A percentile compares a stretch with the other conserved stretches of the same genome.
Conservation (phyloP, 64 coral and sea anemone species). For the Exaiptasia diaphana region DNA sequence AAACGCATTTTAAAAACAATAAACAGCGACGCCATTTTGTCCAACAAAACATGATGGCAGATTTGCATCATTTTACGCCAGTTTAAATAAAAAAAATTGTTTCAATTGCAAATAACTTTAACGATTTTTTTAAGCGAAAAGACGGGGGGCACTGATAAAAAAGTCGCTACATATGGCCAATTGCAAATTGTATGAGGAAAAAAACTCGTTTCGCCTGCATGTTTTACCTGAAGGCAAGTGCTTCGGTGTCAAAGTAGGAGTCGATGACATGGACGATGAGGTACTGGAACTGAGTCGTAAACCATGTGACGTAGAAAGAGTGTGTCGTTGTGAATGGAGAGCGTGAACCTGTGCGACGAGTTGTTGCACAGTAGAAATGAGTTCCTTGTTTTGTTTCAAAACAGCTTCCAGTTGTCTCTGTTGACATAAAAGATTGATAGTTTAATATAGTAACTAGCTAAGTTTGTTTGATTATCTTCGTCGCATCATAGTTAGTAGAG, state of each 20-base stretch:
- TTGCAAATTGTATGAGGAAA: too few relatives aligned
- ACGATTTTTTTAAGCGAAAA: too few relatives aligned
- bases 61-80: too few relatives aligned
- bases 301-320: neutral
- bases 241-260: neutral
- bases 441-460: too few relatives aligned
- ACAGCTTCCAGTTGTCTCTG: slow-evolving; percentile 59
- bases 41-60: too few relatives aligned
- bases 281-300: neutral
- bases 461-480: neutral
- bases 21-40: too few relatives aligned
- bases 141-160: too few relatives aligned
- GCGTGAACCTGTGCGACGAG: slow-evolving; percentile 56
- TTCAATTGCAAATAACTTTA: too few relatives aligned
- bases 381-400: slow-evolving; percentile 59
- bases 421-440: neutral
- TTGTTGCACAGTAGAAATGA: slow-evolving; percentile 50
- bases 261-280: neutral
- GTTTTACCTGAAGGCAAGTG: neutral
- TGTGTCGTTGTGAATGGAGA: slow-evolving; percentile 30
- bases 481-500: neutral
- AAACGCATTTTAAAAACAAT: too few relatives aligned
- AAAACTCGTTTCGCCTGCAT: too few relatives aligned
- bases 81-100: too few relatives aligned
- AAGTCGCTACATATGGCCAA: too few relatives aligned